phyloP scores from a whole-genome alignment of 2,113 vertebrate species.

The Vicugna pacos region DNA sequence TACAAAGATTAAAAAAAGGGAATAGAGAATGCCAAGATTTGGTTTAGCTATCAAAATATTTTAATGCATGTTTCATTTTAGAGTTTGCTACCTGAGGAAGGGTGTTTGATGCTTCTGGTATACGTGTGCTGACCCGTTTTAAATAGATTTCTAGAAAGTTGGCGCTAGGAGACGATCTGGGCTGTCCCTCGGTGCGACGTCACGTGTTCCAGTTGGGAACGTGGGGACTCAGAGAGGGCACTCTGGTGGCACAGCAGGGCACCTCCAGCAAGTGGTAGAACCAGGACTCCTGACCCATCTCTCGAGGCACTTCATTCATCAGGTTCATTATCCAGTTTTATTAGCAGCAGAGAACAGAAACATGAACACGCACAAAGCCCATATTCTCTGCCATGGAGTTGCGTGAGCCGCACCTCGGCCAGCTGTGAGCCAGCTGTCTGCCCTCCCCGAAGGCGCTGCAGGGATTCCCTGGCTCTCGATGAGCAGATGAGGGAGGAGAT shows the following conservation, averaged over 20 bases:
- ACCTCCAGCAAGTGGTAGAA: neutral
- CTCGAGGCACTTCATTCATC: neutral
- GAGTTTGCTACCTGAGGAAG: neutral
- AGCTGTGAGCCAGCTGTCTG: conserved; percentile 70
- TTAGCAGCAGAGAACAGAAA: conserved; percentile 54
- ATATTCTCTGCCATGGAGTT: neutral
- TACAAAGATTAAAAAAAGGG: neutral
- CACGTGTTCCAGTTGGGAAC: neutral
- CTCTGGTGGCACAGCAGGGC: neutral
- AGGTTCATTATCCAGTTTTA: conserved; percentile 47
- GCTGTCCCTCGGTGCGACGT: neutral
- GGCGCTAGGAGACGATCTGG: neutral
- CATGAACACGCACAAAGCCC: conserved; percentile 32
- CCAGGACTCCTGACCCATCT: neutral
- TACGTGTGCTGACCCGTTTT: neutral
- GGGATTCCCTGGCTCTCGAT: neutral
- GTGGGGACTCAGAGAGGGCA: neutral
- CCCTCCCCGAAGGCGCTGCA: neutral
- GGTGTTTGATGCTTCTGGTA: neutral
- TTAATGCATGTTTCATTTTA: neutral
- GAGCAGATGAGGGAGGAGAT: neutral
- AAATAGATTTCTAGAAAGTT: neutral
- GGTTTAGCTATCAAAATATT: conserved; percentile 68
- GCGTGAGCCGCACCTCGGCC: neutral
- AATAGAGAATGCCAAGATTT: conserved; percentile 60